phyloP scores from a whole-genome alignment of 2,888 invertebrate species.

The Gastrophysa polygoni region DNA sequence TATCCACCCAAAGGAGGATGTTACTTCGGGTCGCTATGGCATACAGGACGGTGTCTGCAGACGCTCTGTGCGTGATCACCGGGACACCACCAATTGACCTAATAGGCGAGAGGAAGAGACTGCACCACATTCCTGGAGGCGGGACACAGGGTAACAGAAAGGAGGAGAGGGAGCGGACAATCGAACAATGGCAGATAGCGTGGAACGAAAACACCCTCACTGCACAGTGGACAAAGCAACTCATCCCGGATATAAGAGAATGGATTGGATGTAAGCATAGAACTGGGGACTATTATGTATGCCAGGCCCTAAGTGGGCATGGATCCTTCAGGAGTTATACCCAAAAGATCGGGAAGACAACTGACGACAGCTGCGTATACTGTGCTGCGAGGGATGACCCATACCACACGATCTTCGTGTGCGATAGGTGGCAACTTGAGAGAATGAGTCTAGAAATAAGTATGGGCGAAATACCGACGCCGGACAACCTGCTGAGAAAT shows the following conservation, averaged over 20 bases:
- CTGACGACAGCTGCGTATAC: neutral
- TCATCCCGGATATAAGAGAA: neutral
- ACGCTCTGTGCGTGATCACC: constrained; percentile 23
- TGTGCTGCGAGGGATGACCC: neutral
- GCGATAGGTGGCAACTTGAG: neutral
- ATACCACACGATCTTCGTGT: neutral
- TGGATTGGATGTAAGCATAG: neutral
- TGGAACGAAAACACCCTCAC: neutral
- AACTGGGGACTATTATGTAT: neutral
- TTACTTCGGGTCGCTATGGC: constrained; percentile 20
- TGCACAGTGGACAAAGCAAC: constrained; percentile 16
- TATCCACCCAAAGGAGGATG: constrained; percentile 6
- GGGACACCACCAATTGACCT: constrained; percentile 25
- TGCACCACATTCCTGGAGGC: neutral
- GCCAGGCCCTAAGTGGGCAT: neutral
- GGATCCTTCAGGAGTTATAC: neutral
- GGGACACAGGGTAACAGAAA: neutral
- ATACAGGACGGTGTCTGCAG: constrained; percentile 25
- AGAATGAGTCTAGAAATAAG: too few species aligned
- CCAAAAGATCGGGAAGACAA: neutral
- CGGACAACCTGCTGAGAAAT: too few species aligned
- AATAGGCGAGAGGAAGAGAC: constrained; percentile 21
- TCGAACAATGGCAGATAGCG: constrained; percentile 2
- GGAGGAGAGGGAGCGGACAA: neutral
- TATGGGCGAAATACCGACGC: too few species aligned